These are phyloP conservation scores for Geotrypetes seraphini DNA, from an alignment of 2,797 vertebrate species.

Conservation along the genomic window DNA sequence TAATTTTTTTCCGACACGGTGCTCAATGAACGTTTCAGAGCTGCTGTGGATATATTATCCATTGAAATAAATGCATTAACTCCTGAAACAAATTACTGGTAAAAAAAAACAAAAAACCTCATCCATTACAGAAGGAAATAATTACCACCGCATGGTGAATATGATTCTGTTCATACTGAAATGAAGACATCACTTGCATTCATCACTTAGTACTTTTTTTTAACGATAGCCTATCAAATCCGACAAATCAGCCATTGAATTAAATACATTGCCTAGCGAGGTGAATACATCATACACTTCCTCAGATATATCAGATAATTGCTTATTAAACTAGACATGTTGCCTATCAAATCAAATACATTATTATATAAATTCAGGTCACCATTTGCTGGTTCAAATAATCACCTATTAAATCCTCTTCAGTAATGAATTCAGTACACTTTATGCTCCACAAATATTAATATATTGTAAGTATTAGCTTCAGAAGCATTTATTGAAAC, in stretches of 20 bases:
- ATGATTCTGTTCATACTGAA: background rate
- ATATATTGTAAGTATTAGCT: background rate
- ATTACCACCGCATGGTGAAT: fast-evolving
- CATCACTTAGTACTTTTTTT: too few species aligned
- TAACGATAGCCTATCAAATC: background rate
- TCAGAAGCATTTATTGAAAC: background rate
- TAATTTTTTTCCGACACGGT: background rate
- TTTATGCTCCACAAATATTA: slow-evolving; percentile 4
- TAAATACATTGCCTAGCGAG: background rate
- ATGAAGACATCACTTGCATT: background rate
- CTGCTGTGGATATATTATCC: background rate
- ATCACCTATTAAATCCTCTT: slow-evolving; percentile 3
- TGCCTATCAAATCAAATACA: background rate
- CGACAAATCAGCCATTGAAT: background rate
- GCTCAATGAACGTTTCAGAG: background rate
- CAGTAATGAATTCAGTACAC: slow-evolving; percentile 1
- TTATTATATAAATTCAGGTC: background rate
- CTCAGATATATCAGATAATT: background rate
- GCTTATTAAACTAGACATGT: background rate
- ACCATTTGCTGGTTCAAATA: background rate
- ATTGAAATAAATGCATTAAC: background rate
- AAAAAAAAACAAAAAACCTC: too few species aligned
- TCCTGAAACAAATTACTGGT: background rate
- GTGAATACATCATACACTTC: background rate
- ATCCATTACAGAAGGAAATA: background rate